Base-by-base conservation (phyloP, 2,888 invertebrate species). In the Drosophila eohydei region DNA sequence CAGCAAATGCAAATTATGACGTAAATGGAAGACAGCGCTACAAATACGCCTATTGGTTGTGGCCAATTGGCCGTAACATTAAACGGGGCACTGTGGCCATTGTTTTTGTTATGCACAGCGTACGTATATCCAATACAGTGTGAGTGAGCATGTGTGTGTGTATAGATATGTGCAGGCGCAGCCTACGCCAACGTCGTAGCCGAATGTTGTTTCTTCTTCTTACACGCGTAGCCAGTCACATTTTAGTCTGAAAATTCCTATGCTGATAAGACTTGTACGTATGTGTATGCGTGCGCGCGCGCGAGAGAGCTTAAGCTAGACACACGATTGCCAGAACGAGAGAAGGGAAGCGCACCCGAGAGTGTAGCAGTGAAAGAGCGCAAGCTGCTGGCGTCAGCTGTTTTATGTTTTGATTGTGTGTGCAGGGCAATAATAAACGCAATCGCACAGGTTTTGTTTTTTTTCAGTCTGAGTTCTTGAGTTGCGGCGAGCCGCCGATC, bases 371-470 rank as follows among this genome's bases (percentile, higher is more conserved):
- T 32, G 48, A 48, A 57, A 64, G 66, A 44, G 62, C 40, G n/a
- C 52, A 32, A 40, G 54, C 40, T 68, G 61, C 54, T 61, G 14
- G 55, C 80, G 70, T 82, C 84, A 85, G 84, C 84, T 85, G 84
- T 84, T 84, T 77, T 77, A 71, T 86, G 86, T 84, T 86, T 83
- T 84, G 86, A 71, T 78, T 81, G 83, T 76, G 76, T 82, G 71
- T 72, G 41, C 38, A 52, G 51, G 58, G 74, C 48, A 59, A 67
- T 64, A 52, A 56, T 74, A 67, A 74, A 74, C 63, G 63, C 71
- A 70, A 81, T 68, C 70, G 50, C 78, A 71, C 75, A 78, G 86
- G 76, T 85, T 83, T 67, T 44, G 28, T 60, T 36, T 78, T 65
- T 54, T 51, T 26, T 54, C 61, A 72, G 79, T 70, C 55, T 67